Conservation (phyloP, 1,140 invertebrate genomes). For the Drosophila watanabei region DNA sequence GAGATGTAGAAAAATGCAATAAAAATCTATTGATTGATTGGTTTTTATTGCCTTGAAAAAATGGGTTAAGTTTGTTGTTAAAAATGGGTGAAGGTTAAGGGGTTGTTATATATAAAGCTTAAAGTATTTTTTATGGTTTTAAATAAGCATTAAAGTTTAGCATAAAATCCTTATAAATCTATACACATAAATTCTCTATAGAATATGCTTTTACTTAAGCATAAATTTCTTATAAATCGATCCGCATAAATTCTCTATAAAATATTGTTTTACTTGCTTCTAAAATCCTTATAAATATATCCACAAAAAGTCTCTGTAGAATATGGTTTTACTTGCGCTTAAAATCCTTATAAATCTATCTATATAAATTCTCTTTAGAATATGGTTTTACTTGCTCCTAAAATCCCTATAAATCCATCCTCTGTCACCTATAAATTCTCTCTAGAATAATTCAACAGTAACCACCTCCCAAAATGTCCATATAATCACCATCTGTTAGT, state of each 20-base stretch:
- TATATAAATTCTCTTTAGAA: no score
- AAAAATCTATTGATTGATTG: slow-evolving; percentile 8
- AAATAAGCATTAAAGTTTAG: background rate
- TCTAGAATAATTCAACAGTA: background rate
- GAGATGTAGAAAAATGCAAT: background rate
- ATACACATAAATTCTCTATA: background rate
- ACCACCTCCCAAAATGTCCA: background rate
- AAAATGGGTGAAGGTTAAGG: slow-evolving; percentile 24
- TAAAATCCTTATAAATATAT: no score
- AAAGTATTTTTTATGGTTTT: background rate
- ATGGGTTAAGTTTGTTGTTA: slow-evolving; percentile 16
- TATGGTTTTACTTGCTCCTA: no score
- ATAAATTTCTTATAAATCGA: no score
- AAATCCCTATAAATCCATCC: background rate
- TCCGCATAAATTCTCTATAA: no score
- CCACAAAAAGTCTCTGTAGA: no score
- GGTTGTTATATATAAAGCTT: background rate
- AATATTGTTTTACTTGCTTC: no score
- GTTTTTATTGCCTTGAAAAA: slow-evolving; percentile 26
- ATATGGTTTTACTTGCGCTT: no score
- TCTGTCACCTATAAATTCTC: background rate
- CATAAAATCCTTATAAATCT: background rate
- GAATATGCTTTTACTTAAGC: no score
- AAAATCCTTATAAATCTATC: no score
- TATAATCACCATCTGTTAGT: slow-evolving; percentile 3